Base-by-base conservation (phyloP, 1,140 invertebrate genomes). In the Saxidomus purpurata region DNA sequence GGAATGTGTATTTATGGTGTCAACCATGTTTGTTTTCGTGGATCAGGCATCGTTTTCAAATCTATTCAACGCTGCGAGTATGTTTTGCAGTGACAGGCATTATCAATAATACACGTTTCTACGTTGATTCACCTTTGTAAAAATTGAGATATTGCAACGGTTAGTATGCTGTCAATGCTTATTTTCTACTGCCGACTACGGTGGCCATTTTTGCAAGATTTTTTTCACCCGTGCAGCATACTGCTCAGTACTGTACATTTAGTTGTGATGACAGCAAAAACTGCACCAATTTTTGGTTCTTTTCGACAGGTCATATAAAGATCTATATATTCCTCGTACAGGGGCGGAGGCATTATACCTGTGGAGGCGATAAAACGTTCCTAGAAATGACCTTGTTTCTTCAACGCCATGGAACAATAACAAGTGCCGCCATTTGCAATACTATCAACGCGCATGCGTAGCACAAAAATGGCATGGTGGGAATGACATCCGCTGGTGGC, bases 401-500 rank as follows among this genome's bases (percentile, higher is more conserved):
- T 96, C 96, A 96, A 97, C 97, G 96, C 97, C 97, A 97, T 97
- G 96, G 97, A 97, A 97, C 97, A 97, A 97, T 97, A 97, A 97
- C 97, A 97, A 97, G 96, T 96, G 97, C 97, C 97, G 97, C 97
- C 97, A 97, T 97, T 97, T 97, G 97, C 97, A 97, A 97, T 97
- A 96, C 96, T 95, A 95, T 92, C 95, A 96, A 96, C 96, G 96
- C 97, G 97, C 97, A 97, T 97, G 97, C 96, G 96, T 96, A 89
- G 87, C 59, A 79, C 38, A 81, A 43, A 87, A 79, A 90, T 13
- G 76, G 93, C 93, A 93, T 93, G 93, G 91, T 94, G 94, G 94
- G 94, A 94, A 87, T 87, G 92, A 93, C 59, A 87, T 80, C 38
- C 43, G 34, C 40, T 77, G 36, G 28, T 76, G 79, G 87, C 87